Evolutionary conservation across 2,888 invertebrate species (phyloP).

Genomic region (Cynaeus angustus): DNA sequence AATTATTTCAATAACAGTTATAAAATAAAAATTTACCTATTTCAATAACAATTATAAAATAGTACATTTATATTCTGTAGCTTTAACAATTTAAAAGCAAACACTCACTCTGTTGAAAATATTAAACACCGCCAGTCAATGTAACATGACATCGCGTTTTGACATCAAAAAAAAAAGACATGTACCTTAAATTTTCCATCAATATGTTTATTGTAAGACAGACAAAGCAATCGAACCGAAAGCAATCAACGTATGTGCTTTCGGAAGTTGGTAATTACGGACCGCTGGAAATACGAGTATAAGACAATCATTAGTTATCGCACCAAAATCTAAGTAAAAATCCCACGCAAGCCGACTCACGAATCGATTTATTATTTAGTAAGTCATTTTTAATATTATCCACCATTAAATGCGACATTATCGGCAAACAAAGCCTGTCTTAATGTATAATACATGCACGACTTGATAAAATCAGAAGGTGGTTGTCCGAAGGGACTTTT

Average conservation of each 20-base stretch:
- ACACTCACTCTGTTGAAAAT: no score
- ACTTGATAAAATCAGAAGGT: conserved; percentile 58
- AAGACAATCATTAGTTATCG: conserved; percentile 70
- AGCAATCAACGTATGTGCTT: conserved; percentile 11
- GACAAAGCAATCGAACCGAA: not conserved
- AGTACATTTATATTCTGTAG: no score
- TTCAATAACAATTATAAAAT: no score
- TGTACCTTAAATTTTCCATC: no score
- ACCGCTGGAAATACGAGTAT: conserved; percentile 40
- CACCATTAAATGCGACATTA: conserved; percentile 62
- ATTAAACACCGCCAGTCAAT: no score
- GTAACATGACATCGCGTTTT: no score
- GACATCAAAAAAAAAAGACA: no score
- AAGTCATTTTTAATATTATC: conserved; percentile 69
- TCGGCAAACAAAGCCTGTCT: conserved; percentile 63
- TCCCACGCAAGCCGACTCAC: conserved; percentile 63
- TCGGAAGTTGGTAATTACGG: conserved; percentile 16
- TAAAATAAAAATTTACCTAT: no score
- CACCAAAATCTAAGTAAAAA: conserved; percentile 64
- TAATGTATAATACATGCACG: conserved; percentile 63
- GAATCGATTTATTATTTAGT: conserved; percentile 69
- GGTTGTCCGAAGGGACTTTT: conserved; percentile 25
- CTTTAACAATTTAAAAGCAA: no score
- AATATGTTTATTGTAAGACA: no score
- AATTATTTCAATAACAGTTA: no score